Evolutionary conservation across 2,888 invertebrate species (phyloP), one percentile per base, ranked within the genome.

Genomic region (Choreutis nemorana): DNA sequence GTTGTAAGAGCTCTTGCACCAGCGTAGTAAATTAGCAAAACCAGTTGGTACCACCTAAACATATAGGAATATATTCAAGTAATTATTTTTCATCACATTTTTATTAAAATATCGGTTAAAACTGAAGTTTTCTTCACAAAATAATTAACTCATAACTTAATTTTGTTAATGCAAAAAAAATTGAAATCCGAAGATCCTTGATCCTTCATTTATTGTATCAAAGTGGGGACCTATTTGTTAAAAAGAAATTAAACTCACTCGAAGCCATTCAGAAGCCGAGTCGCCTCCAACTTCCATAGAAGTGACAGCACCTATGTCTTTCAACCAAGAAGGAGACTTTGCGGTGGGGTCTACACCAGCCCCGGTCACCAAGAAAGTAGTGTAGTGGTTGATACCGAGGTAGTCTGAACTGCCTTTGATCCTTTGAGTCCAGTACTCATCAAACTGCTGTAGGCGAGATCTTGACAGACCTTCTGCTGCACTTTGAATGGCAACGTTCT

Each of bases 1-100:
- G 26, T 80, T 75, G 55, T 85, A 85, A 2, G 75, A 68, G 24
- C 67, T 65, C 50, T 83, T 81, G 45, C 85, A 78, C 81, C 83
- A 84, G 24, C 81, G 79, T 16, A 86, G 53, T 13, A 83, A 45
- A 44, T 83, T 81, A 3, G 81, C 77, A 33, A 84, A 77, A n/a
- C 85, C 85, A 44, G 81, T 77, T 0, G 85, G 85, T 11, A 81
- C 78, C 21, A 81, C 73, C 81, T 83, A 44, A 6, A 36, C 37
- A 35, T 10, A 8, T 13, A 22, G 15, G n/a, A 15, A 18, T n/a
- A 30, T 5, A 23, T 29, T 24, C 23, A 23, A 22, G n/a, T n/a
- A n/a, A n/a, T n/a, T n/a, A n/a, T n/a, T n/a, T n/a, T n/a, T n/a
- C n/a, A n/a, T n/a, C n/a, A n/a, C n/a, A n/a, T n/a, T n/a, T n/a